A percentile compares a stretch with the other conserved stretches of the same genome.
These are phyloP conservation scores for Scaptomyza reducta DNA, from an alignment of 2,888 invertebrate genomes.

Conservation along the genomic window DNA sequence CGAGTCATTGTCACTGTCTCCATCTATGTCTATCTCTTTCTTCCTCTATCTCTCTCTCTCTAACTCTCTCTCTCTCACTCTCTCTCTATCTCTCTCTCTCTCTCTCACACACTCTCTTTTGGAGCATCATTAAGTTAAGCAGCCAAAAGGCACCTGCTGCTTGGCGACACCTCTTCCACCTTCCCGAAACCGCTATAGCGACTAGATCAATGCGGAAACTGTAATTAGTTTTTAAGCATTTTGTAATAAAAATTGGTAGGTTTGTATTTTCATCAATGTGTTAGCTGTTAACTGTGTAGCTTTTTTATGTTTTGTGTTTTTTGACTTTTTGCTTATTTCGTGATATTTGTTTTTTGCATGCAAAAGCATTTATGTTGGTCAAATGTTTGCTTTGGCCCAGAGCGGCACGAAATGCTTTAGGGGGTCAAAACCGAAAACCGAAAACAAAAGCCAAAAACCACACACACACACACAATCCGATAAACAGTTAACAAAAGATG, in stretches of 20 bases:
- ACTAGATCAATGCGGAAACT: slow-evolving; percentile 67
- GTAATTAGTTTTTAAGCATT: slow-evolving; percentile 69
- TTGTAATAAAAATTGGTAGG: slow-evolving; percentile 74
- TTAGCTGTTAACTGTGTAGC: slow-evolving; percentile 49
- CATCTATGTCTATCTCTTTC: background rate
- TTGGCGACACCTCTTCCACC: slow-evolving; percentile 42
- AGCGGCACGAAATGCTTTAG: slow-evolving; percentile 51
- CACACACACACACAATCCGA: slow-evolving; percentile 44
- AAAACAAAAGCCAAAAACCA: slow-evolving; percentile 50
- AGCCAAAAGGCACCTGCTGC: slow-evolving; percentile 25
- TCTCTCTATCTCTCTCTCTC: background rate
- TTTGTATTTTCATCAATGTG: slow-evolving; percentile 36
- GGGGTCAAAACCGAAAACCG: slow-evolving; percentile 34
- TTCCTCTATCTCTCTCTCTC: background rate
- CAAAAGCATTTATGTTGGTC: slow-evolving; percentile 73
- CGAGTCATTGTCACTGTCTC: slow-evolving; percentile 45
- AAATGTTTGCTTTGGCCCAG: slow-evolving; percentile 58
- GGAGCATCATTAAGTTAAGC: slow-evolving; percentile 44
- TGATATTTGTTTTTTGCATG: slow-evolving; percentile 45
- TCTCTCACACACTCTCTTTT: background rate
- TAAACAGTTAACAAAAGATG: slow-evolving; percentile 72
- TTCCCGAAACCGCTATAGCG: background rate
- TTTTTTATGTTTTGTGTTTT: slow-evolving; percentile 39
- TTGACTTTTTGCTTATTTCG: slow-evolving; percentile 46
- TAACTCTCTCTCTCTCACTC: no score